Percentiles rank a stretch among this genome's conserved stretches.
phyloP scores from a whole-genome alignment of 2,797 vertebrate species.

The Trachops cirrhosus region DNA sequence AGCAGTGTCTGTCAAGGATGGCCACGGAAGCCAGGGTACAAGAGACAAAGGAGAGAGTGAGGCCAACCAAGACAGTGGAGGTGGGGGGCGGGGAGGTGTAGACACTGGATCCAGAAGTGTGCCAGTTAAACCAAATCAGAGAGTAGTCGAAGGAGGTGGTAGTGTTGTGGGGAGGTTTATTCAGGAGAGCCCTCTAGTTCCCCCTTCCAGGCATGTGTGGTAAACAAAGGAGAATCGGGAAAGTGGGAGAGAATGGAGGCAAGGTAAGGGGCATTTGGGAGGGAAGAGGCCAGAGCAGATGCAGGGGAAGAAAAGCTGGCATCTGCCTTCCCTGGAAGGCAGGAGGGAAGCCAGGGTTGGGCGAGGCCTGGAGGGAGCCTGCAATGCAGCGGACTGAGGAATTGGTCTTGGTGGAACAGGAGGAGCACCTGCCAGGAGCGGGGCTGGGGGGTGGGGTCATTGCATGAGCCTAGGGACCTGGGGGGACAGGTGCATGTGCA shows the following conservation, averaged over 20 bases:
- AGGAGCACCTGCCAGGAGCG: not conserved
- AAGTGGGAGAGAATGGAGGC: not conserved
- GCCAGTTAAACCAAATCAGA: not conserved
- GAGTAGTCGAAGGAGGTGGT: not conserved
- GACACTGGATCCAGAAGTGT: not conserved
- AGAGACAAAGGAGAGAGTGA: not conserved
- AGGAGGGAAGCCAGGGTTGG: not conserved
- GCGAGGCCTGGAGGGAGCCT: not conserved
- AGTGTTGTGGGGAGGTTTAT: not conserved
- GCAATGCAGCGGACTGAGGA: not conserved
- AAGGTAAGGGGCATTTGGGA: not conserved
- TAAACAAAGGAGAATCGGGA: not conserved
- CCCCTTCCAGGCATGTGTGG: not conserved
- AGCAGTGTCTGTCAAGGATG: not conserved
- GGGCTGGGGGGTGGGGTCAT: too few relatives aligned
- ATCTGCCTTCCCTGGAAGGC: not conserved
- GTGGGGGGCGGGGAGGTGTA: too few relatives aligned
- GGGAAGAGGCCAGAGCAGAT: not conserved
- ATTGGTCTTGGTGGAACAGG: not conserved
- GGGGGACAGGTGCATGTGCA: not conserved
- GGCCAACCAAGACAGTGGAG: not conserved
- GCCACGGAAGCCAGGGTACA: not conserved
- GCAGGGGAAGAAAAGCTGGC: not conserved
- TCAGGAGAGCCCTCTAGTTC: not conserved
- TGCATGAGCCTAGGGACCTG: too few relatives aligned